phyloP scores from a whole-genome alignment of 2,888 invertebrate genomes.

The Lathronympha strigana region DNA sequence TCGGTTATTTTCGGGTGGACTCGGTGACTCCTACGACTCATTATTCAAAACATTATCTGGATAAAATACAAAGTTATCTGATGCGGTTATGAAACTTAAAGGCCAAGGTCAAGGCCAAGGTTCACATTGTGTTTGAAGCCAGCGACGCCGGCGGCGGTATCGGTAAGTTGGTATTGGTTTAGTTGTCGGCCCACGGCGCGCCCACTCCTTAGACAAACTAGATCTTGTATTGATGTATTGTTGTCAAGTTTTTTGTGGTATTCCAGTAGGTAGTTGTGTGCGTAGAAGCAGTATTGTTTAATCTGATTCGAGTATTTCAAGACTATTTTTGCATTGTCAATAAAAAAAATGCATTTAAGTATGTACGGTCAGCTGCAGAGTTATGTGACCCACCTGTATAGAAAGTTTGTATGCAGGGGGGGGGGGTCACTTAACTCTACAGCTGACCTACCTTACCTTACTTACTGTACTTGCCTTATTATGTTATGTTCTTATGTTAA shows the following conservation, averaged over 20 bases:
- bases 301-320: neutral
- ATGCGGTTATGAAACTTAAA: conserved; percentile 15
- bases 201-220: conserved; percentile 71
- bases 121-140: conserved; percentile 1
- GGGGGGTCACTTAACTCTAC: too few relatives aligned
- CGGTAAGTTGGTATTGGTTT: conserved; percentile 30
- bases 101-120: neutral
- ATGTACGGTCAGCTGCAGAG: too few relatives aligned
- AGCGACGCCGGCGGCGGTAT: conserved; percentile 7
- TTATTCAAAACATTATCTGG: conserved; percentile 42
- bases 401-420: too few relatives aligned
- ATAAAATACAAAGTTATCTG: conserved; percentile 35
- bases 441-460: too few relatives aligned
- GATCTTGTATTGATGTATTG: conserved; percentile 66
- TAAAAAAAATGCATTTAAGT: neutral
- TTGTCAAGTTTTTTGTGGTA: conserved; percentile 57
- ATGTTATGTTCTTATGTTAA: too few relatives aligned
- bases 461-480: too few relatives aligned
- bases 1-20: conserved; percentile 68
- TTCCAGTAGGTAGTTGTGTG: conserved; percentile 9
- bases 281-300: conserved; percentile 6
- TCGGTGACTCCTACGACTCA: conserved; percentile 69
- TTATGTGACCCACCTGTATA: too few relatives aligned
- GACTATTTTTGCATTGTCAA: neutral
- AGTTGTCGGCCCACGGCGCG: conserved; percentile 59